Evolutionary conservation across 2,113 vertebrate species (phyloP).

Genomic region (human (Homo sapiens)): DNA sequence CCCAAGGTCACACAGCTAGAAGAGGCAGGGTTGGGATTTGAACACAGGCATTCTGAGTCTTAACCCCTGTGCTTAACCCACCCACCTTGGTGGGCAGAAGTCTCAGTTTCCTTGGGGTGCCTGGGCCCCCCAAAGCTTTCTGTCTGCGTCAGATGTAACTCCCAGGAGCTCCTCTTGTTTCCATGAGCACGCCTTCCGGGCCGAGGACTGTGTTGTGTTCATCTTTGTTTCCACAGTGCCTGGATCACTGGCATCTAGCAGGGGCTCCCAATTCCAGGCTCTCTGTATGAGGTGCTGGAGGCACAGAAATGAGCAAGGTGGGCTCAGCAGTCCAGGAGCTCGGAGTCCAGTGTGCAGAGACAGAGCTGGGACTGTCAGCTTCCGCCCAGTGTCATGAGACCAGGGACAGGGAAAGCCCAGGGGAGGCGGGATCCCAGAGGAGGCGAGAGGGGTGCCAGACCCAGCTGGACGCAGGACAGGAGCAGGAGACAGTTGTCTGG

Average conservation of each 20-base stretch:
- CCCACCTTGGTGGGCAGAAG: neutral
- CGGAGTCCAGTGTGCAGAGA: neutral
- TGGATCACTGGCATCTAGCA: neutral
- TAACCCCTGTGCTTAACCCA: rapidly evolving
- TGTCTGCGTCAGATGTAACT: rapidly evolving
- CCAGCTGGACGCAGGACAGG: neutral
- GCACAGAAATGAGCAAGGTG: rapidly evolving
- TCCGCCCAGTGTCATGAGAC: neutral
- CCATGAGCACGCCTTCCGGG: rapidly evolving
- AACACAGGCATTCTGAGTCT: neutral
- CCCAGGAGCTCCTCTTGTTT: neutral
- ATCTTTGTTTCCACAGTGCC: rapidly evolving
- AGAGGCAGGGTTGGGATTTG: neutral
- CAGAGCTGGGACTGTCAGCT: neutral
- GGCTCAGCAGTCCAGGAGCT: neutral
- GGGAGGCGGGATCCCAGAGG: neutral
- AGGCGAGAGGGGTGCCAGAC: neutral
- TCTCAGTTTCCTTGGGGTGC: neutral
- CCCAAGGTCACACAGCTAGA: neutral
- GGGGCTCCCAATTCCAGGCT: neutral
- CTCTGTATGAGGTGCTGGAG: neutral
- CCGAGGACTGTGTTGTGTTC: rapidly evolving
- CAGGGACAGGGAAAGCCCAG: neutral
- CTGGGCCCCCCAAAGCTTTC: rapidly evolving
- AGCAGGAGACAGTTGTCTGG: neutral